Evolutionary conservation across 2,888 invertebrate species (phyloP).

Genomic region (Drosophila prolongata): DNA sequence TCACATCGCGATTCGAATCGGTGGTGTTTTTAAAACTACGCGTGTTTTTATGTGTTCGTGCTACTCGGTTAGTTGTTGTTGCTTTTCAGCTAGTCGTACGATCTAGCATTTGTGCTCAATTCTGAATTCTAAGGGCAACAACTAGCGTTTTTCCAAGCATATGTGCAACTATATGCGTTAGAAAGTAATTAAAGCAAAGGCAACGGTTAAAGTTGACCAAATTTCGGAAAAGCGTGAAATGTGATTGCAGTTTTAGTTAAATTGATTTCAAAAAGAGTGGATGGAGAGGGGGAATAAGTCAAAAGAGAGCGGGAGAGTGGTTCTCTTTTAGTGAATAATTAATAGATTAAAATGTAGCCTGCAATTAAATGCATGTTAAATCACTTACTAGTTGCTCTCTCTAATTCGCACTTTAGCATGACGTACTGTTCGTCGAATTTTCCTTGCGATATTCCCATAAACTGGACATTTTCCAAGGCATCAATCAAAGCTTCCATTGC

Average conservation of each 20-base stretch:
- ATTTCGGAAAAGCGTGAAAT: constrained; percentile 10
- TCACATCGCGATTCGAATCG: constrained; percentile 18
- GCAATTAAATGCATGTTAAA: constrained; percentile 52
- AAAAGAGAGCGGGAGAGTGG: constrained; percentile 11
- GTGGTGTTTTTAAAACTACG: constrained; percentile 6
- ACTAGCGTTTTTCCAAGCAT: constrained; percentile 45
- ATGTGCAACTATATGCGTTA: constrained; percentile 61
- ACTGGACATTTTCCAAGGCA: constrained; percentile 14
- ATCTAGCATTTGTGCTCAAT: constrained; percentile 67
- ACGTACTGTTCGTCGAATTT: constrained; percentile 45
- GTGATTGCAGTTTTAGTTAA: constrained; percentile 43
- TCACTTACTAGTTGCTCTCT: constrained; percentile 26
- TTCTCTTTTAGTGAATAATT: constrained; percentile 51
- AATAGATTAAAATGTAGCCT: constrained; percentile 47
- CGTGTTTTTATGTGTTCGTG: constrained; percentile 19
- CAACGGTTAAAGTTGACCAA: constrained; percentile 19
- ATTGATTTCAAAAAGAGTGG: constrained; percentile 1
- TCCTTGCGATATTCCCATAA: neutral
- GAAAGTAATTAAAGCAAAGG: constrained; percentile 37
- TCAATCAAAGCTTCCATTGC: constrained; percentile 55
- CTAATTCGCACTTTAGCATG: constrained; percentile 27
- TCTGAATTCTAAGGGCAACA: constrained; percentile 39
- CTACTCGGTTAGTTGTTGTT: constrained; percentile 37
- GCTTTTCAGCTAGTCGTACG: constrained; percentile 57
- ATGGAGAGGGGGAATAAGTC: neutral